phyloP scores from a whole-genome alignment of 2,888 invertebrate genomes.

The Hydriomena furcata region DNA sequence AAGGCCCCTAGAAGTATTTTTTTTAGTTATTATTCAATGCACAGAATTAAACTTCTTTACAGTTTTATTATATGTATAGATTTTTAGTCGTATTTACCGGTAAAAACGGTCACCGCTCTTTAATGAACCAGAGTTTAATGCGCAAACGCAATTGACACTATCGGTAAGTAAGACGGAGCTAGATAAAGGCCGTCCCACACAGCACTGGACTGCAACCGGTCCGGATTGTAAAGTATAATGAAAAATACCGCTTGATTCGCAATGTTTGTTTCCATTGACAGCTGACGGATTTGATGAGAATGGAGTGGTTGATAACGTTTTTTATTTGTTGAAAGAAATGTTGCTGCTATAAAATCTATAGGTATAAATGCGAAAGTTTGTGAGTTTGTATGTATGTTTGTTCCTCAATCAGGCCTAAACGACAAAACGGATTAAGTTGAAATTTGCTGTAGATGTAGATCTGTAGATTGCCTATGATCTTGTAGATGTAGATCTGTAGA shows the following conservation, averaged over 20 bases:
- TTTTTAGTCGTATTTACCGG: background rate
- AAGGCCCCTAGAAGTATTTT: too few species aligned
- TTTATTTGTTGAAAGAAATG: background rate
- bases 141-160: constrained; percentile 34
- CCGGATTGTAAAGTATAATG: constrained; percentile 53
- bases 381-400: too few species aligned
- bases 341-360: too few species aligned
- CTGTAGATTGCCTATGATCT: too few species aligned
- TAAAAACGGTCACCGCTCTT: background rate
- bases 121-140: background rate
- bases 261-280: constrained; percentile 27
- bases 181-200: constrained; percentile 52
- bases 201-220: constrained; percentile 42
- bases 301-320: constrained; percentile 14
- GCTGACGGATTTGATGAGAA: constrained; percentile 4
- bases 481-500: too few species aligned
- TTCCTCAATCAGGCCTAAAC: too few species aligned
- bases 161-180: constrained; percentile 39
- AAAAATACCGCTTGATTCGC: constrained; percentile 35
- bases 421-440: too few species aligned
- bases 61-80: too few species aligned
- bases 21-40: too few species aligned
- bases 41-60: too few species aligned
- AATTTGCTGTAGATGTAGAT: too few species aligned
- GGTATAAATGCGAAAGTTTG: too few species aligned